phyloP scores from a whole-genome alignment of 2,888 invertebrate species.

The Metacarcinus magister region DNA sequence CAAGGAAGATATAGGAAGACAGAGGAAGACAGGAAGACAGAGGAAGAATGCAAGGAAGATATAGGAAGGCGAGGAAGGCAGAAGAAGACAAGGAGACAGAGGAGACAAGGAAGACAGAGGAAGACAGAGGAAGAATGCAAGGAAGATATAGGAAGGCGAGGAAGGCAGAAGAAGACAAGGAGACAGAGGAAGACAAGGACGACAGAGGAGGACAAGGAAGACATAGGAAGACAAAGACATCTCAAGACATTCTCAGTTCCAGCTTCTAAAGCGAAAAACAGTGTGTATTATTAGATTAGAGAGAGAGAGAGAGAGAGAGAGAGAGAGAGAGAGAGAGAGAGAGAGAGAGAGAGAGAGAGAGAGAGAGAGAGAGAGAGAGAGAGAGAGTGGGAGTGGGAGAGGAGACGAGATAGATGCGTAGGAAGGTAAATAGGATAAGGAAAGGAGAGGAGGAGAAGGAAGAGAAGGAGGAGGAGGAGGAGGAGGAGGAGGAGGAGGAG shows the following conservation, averaged over 20 bases:
- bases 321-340: too few species aligned
- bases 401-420: too few species aligned
- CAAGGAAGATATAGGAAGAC: too few species aligned
- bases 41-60: background rate
- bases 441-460: background rate
- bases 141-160: too few species aligned
- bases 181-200: background rate
- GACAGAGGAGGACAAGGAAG: background rate
- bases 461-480: background rate
- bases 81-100: background rate
- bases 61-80: background rate
- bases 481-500: background rate
- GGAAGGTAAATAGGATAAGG: too few species aligned
- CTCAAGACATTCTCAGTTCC: background rate
- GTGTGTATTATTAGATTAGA: background rate
- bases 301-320: too few species aligned
- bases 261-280: background rate
- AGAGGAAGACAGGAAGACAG: background rate
- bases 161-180: too few species aligned
- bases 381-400: too few species aligned
- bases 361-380: too few species aligned
- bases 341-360: too few species aligned
- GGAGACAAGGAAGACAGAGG: background rate
- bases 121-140: too few species aligned
- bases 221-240: background rate